Evolutionary conservation across 2,797 vertebrate species (phyloP).

Genomic region (Anableps anableps): DNA sequence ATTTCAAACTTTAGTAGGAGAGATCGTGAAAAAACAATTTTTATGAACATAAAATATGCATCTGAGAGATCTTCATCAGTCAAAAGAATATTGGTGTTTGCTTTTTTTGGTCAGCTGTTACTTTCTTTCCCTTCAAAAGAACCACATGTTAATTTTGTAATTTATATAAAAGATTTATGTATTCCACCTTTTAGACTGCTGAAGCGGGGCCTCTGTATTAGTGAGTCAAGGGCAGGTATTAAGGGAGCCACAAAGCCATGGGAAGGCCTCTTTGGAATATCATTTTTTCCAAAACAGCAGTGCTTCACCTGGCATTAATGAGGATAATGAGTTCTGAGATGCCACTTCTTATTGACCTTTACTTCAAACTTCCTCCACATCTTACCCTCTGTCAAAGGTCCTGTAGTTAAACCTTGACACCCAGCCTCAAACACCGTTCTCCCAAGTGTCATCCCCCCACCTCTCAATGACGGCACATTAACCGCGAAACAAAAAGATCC

Average conservation of each 20-base stretch:
- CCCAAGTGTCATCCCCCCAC: slow-evolving; percentile 50
- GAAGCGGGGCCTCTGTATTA: slow-evolving; percentile 61
- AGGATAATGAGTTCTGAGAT: slow-evolving; percentile 76
- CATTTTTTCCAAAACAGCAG: slow-evolving; percentile 59
- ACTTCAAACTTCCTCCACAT: slow-evolving; percentile 51
- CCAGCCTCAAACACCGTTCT: slow-evolving; percentile 46
- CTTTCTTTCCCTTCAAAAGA: neutral
- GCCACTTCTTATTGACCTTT: slow-evolving; percentile 71
- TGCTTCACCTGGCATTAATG: slow-evolving; percentile 68
- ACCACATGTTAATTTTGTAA: slow-evolving; percentile 29
- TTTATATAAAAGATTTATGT: slow-evolving; percentile 52
- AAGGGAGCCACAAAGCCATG: slow-evolving; percentile 55
- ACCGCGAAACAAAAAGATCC: slow-evolving; percentile 58
- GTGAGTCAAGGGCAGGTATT: slow-evolving; percentile 72
- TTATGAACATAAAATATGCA: neutral
- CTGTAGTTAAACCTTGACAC: slow-evolving; percentile 66
- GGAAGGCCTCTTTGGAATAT: slow-evolving; percentile 68
- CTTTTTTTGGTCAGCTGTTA: neutral
- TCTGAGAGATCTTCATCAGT: neutral
- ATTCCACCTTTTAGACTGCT: slow-evolving; percentile 63
- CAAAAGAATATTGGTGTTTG: neutral
- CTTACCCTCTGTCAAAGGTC: slow-evolving; percentile 58
- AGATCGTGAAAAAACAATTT: neutral
- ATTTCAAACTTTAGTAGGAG: neutral
- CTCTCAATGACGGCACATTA: slow-evolving; percentile 43